Evolutionary conservation across 2,113 vertebrate species (phyloP).

Genomic region (Larimichthys crocea): DNA sequence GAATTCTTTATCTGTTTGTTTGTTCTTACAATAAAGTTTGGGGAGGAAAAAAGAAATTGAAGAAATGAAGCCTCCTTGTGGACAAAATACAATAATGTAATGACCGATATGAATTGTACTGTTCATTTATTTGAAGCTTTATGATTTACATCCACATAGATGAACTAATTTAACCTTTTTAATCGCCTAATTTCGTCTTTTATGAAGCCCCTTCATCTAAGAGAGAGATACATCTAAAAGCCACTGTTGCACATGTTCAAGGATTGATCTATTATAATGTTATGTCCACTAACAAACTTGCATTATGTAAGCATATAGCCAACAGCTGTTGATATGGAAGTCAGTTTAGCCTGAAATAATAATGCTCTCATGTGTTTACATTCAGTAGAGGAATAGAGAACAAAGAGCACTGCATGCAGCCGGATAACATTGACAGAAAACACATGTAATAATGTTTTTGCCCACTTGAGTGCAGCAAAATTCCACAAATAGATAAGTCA

Average conservation of each 20-base stretch:
- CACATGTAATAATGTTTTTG: conserved; percentile 19
- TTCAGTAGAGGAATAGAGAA: not conserved
- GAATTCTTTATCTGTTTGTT: too few species aligned
- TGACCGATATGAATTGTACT: not conserved
- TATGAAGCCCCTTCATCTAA: not conserved
- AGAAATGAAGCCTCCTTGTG: not conserved
- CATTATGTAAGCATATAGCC: not conserved
- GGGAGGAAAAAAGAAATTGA: not conserved
- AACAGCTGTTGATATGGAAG: not conserved
- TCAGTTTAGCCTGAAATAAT: not conserved
- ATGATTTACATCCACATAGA: not conserved
- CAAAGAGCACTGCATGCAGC: not conserved
- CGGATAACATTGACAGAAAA: not conserved
- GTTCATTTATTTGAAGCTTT: not conserved
- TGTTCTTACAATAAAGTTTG: too few species aligned
- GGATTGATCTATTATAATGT: not conserved
- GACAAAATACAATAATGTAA: not conserved
- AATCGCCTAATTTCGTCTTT: not conserved
- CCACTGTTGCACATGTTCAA: not conserved
- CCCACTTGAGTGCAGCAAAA: conserved; percentile 60
- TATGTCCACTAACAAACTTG: not conserved
- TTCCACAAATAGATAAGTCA: not conserved
- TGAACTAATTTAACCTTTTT: not conserved
- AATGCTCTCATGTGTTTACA: not conserved
- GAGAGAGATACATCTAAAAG: not conserved